Base-by-base conservation (phyloP, 92 coral and sea anemone species). In the Epizoanthus rinbou region DNA sequence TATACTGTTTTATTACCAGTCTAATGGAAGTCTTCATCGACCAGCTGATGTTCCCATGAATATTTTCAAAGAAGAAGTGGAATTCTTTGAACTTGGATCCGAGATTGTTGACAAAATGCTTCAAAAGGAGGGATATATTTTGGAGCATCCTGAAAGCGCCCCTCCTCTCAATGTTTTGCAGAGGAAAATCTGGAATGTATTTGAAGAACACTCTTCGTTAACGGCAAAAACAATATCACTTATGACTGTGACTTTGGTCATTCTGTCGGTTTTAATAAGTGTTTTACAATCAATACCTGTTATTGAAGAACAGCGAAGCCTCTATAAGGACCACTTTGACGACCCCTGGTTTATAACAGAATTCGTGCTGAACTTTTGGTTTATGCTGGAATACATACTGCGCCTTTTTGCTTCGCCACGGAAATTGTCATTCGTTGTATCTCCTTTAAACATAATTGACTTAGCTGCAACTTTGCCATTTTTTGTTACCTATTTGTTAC, bases 371-470 rank as follows among this genome's bases (percentile, higher is more conserved):
- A 76, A 76, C 23, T 59, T 53, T 4, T 75, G 84, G 76, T 87
- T 87, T 68, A 86, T 76, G 45, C 37, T 87, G 33, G 90, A 87
- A 82, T 87, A 87, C 56, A 6, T 28, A 39, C 33, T 87, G 14
- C 76, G 90, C 4, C 37, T 82, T 16, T 85, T 73, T 57, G 84
- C 85, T 65, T 87, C 87, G 19, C 90, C 80, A 25, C 57, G 68
- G 37, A 87, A 74, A 74, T 45, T 79, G 74, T 57, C 52, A 3
- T 87, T 87, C 76, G 50, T 87, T 0, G 57, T 64, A 19, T 87
- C 90, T 69, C 84, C 90, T 64, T 47, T 87, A 11, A 87, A 87
- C 79, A 66, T 87, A 18, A 86, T 82, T 6, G 90, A 87, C 47
- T 83, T 82, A 17, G 56, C 80, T 21, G 87, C 86, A 14, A 81